Base-by-base conservation (phyloP, 2,797 vertebrate species). In the Vipera ursinii region DNA sequence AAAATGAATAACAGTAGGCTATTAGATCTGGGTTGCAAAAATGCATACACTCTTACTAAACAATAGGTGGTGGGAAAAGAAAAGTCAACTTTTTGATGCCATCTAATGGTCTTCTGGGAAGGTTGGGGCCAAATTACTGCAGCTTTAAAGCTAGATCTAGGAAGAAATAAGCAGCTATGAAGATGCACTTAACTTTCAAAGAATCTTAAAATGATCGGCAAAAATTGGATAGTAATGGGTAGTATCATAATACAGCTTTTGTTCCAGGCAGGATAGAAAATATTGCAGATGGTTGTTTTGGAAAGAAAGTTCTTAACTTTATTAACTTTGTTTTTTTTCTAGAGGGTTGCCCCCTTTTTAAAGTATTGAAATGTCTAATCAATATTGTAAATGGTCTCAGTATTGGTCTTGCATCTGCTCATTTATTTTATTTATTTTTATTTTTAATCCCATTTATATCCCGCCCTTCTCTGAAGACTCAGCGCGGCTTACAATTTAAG, bases 371-470 rank as follows among this genome's bases (percentile, higher is more conserved):
- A 44, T 4, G 15, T 22, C 26, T 8, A 60, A 57, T 60, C 24
- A 85, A 92, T 86, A 90, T 56, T 69, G 32, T 55, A 82, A 60
- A 90, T 82, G 94, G 94, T 90, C 82, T 92, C 48, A 95, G 38
- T 4, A 2, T 28, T 88, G 2, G 17, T 20, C 63, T 95, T 91
- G 82, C 32, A 90, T 82, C 94, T 28, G 12, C 17, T 87, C 17
- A 26, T 32, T 32, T 32, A 32, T 32, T 32, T 32, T 32, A 32
- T 32, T 32, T 1, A 32, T 32, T 32, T 32, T 32, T 32, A 32
- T 32, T 32, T 32, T 32, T 32, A 32, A 32, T 32, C 32, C 32
- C 32, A 32, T 32, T 32, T 32, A 32, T 32, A 32, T 32, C 32
- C 32, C 32, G 1, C 32, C 32, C 32, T 32, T 32, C 32, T 32